Evolutionary conservation across 2,113 vertebrate genomes (phyloP), one percentile per base, ranked within the genome.

Genomic region (Leiothrix lutea): DNA sequence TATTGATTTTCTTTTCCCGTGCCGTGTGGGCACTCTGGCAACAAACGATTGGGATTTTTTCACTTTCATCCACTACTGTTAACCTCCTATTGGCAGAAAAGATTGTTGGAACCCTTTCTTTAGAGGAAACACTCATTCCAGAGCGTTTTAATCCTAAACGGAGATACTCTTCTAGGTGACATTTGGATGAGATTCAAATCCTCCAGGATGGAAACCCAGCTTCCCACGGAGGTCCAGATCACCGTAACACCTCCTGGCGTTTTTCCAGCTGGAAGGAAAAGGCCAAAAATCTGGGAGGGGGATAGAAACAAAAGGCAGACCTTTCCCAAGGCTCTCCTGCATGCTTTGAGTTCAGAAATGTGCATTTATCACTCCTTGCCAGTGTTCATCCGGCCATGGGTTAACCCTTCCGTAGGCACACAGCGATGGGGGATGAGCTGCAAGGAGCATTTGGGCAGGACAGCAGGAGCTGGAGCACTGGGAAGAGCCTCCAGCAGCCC

Each of bases 161-260:
- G 11, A 23, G 48, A 54, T 15, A 16, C 15, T 40, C 19, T 12
- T 8, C 13, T 1, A 1, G 0, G 36, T 2, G 2, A 19, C 0
- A 2, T 9, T 33, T 8, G 72, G 60, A n/a, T 24, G n/a, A 33
- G 31, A 17, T 9, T 33, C 10, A 69, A 36, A 15, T 5, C 8
- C 29, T 35, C 14, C 35, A 4, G 51, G 60, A 19, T 18, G 67
- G 62, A 40, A 50, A n/a, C 6, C 4, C 26, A 8, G 26, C 9
- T 36, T 36, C 31, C 54, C n/a, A 42, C 22, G 5, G 42, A 48
- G 14, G 14, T 50, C 5, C 24, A 13, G 36, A 21, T 14, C 6
- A 6, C 48, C 9, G 5, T 3, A 0, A 26, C 84, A 13, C 31
- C 42, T 47, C 44, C 28, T 28, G 23, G 57, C 21, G 8, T 44